phyloP scores from a whole-genome alignment of 2,113 vertebrate genomes.

The Phaethon lepturus region DNA sequence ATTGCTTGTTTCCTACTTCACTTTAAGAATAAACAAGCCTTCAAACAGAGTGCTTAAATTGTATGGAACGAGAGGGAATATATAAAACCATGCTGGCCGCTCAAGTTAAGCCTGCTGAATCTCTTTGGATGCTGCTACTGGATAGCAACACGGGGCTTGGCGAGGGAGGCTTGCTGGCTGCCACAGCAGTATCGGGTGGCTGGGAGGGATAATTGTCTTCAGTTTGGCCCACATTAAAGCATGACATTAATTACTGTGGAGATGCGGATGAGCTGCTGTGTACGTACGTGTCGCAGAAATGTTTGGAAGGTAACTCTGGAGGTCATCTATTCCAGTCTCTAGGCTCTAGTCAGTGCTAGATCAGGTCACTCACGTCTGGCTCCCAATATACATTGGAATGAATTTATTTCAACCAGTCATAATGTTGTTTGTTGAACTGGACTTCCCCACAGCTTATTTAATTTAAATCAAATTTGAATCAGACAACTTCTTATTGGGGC shows the following conservation, averaged over 20 bases:
- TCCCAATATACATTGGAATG: not conserved
- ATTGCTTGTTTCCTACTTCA: not conserved
- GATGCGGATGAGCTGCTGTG: not conserved
- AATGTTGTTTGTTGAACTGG: not conserved
- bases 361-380: not conserved
- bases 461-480: not conserved
- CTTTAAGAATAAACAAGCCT: not conserved
- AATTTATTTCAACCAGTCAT: not conserved
- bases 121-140: not conserved
- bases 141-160: not conserved
- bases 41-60: not conserved
- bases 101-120: not conserved
- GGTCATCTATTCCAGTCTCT: not conserved
- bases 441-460: not conserved
- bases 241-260: not conserved
- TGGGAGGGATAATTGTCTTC: not conserved
- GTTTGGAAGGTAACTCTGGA: not conserved
- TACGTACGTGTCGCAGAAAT: accelerated
- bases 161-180: not conserved
- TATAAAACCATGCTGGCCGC: not conserved
- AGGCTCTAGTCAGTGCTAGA: not conserved
- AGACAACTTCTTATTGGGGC: not conserved
- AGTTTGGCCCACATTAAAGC: not conserved
- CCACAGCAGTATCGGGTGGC: not conserved
- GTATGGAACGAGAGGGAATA: not conserved